Conservation (phyloP, 2,888 invertebrate species). For the Blastobasis lacticolella region DNA sequence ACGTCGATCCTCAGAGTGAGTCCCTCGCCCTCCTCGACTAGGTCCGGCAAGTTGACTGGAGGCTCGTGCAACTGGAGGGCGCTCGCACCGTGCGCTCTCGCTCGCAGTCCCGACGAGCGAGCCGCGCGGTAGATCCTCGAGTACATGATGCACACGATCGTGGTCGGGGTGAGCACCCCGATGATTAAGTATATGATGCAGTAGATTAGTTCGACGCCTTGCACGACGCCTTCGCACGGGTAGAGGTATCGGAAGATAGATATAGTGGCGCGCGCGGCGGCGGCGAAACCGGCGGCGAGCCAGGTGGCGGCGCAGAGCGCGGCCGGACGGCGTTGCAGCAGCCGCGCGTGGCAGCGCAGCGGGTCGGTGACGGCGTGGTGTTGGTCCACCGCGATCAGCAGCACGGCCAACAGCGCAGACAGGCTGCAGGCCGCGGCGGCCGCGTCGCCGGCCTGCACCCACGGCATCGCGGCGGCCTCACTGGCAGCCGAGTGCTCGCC, state of each 20-base stretch:
- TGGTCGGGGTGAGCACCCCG: slow-evolving; percentile 61
- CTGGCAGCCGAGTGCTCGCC: slow-evolving; percentile 77
- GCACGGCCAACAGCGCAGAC: slow-evolving; percentile 52
- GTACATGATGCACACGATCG: slow-evolving; percentile 83
- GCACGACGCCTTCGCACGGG: slow-evolving; percentile 39
- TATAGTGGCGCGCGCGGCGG: slow-evolving; percentile 47
- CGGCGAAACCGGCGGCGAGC: slow-evolving; percentile 58
- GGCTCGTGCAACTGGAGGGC: slow-evolving; percentile 70
- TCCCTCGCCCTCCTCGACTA: slow-evolving; percentile 58
- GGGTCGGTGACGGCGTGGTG: slow-evolving; percentile 71
- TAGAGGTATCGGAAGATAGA: slow-evolving; percentile 45
- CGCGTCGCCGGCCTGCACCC: slow-evolving; percentile 72
- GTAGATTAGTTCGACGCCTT: slow-evolving; percentile 49
- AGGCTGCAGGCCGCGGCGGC: slow-evolving; percentile 53
- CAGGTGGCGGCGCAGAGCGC: slow-evolving; percentile 70
- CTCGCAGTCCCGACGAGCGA: slow-evolving; percentile 76
- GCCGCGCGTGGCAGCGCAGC: slow-evolving; percentile 64
- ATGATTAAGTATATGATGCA: slow-evolving; percentile 53
- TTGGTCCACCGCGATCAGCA: slow-evolving; percentile 69
- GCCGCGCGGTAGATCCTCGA: slow-evolving; percentile 84
- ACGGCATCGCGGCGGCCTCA: slow-evolving; percentile 71
- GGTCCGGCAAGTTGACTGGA: slow-evolving; percentile 51
- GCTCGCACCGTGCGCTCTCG: slow-evolving; percentile 62
- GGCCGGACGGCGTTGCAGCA: slow-evolving; percentile 59
- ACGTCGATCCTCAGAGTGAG: slow-evolving; percentile 61